Evolutionary conservation across 2,888 invertebrate genomes (phyloP).

Genomic region (Netelia fuscicornis): DNA sequence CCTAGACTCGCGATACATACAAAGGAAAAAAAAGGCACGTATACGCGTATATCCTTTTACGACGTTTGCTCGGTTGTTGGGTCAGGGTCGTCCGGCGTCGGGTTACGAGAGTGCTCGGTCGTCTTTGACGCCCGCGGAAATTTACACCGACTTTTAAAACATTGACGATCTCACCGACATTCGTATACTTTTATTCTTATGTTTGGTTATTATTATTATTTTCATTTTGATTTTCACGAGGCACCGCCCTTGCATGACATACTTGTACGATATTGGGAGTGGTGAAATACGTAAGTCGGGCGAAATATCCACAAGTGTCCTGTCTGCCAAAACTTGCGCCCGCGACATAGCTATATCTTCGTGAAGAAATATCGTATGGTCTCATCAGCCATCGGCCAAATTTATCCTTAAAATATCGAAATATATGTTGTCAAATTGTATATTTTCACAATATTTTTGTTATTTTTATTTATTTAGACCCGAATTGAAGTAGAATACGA

Average conservation of each 20-base stretch:
- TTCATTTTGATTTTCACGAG: neutral
- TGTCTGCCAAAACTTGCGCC: constrained; percentile 56
- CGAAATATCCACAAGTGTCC: constrained; percentile 9
- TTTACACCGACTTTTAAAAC: constrained; percentile 52
- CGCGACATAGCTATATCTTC: constrained; percentile 55
- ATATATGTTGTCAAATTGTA: neutral
- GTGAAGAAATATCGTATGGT: constrained; percentile 41
- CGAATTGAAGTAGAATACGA: neutral
- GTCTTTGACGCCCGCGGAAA: constrained; percentile 82
- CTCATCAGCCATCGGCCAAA: neutral
- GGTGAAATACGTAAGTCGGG: neutral
- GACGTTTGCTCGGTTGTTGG: constrained; percentile 76
- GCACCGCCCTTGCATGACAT: neutral
- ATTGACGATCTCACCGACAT: constrained; percentile 57
- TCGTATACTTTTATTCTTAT: constrained; percentile 55
- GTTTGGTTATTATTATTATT: constrained; percentile 40
- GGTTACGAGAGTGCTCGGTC: constrained; percentile 59
- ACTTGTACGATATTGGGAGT: neutral
- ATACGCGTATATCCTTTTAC: constrained; percentile 65
- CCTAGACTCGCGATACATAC: neutral
- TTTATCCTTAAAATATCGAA: too few relatives aligned
- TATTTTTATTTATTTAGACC: neutral
- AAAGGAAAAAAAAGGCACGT: neutral
- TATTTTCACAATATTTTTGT: neutral
- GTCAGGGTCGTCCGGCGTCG: constrained; percentile 75